Evolutionary conservation across 2,888 invertebrate species (phyloP), one percentile per base, ranked within the genome.

Genomic region (Eurytoma californica): DNA sequence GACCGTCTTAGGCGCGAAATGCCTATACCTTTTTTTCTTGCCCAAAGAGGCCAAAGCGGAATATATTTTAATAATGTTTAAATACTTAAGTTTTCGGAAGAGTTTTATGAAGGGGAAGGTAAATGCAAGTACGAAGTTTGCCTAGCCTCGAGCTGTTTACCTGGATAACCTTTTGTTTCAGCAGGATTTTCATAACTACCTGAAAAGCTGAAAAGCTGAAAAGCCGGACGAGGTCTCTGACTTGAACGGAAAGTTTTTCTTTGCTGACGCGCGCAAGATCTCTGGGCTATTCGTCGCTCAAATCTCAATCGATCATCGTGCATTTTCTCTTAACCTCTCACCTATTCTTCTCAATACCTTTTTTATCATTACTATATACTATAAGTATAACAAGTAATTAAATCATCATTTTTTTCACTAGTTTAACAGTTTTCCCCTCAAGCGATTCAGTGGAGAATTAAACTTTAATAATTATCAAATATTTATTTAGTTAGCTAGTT

Each of bases 11-110:
- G 30, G 20, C 57, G 18, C 18, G 57, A 57, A n/a, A 16, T n/a
- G 28, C 18, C 28, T 61, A 30, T 16, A 61, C 30, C 28, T 28
- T 28, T n/a, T 7, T 13, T 7, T 9, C 28, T 4, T 20, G 7
- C 1, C 24, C 20, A 20, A n/a, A 5, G 60, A 4, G 3, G 13
- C 13, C 28, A 30, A 24, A 61, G 61, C 53, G 53, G n/a, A 53
- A 14, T 16, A 53, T 53, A 14, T n/a, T n/a, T 53, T n/a, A 53
- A 16, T 53, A 7, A 53, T 16, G 53, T 12, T 14, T 5, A 16
- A 16, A 53, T 14, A 53, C 53, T 66, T 57, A n/a, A 57, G 47
- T 24, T 73, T 73, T 57, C 53, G 72, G 73, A 73, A 73, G 73
- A 73, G 73, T 73, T 73, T 73, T 73, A 73, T 57, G 49, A n/a